A percentile compares a stretch with the other conserved stretches of the same genome.
Evolutionary conservation across 2,888 invertebrate genomes (phyloP).

Genomic region (Philaethria dido): DNA sequence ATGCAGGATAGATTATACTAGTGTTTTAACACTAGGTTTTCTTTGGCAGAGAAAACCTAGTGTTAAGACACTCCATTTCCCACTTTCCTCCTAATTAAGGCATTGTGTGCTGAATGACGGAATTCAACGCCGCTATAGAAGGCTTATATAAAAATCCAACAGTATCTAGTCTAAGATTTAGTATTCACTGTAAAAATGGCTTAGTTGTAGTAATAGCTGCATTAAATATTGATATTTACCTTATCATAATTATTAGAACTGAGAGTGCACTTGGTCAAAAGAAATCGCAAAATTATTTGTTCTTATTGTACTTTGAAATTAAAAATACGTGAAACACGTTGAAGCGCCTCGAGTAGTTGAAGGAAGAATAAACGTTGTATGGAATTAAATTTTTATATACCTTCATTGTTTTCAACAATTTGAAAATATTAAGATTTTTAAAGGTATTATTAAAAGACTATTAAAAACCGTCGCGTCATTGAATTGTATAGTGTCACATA

Average conservation of each 20-base stretch:
- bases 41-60: too few relatives aligned
- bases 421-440: neutral
- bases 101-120: too few relatives aligned
- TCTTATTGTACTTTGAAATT: neutral
- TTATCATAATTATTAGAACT: neutral
- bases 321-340: neutral
- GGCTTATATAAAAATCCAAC: neutral
- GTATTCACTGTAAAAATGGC: neutral
- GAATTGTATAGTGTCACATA: slow-evolving; percentile 40
- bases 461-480: slow-evolving; percentile 43
- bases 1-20: too few relatives aligned
- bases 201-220: neutral
- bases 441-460: slow-evolving; percentile 23
- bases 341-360: too few relatives aligned
- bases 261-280: neutral
- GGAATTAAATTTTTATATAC: neutral
- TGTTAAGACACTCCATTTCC: too few relatives aligned
- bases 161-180: neutral
- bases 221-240: neutral
- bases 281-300: neutral
- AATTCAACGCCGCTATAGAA: too few relatives aligned
- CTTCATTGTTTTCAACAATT: neutral
- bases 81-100: too few relatives aligned
- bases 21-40: too few relatives aligned
- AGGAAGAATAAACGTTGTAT: too few relatives aligned